These are phyloP conservation scores for Leptinotarsa texana DNA, from an alignment of 1,140 invertebrate genomes.

Conservation along the genomic window DNA sequence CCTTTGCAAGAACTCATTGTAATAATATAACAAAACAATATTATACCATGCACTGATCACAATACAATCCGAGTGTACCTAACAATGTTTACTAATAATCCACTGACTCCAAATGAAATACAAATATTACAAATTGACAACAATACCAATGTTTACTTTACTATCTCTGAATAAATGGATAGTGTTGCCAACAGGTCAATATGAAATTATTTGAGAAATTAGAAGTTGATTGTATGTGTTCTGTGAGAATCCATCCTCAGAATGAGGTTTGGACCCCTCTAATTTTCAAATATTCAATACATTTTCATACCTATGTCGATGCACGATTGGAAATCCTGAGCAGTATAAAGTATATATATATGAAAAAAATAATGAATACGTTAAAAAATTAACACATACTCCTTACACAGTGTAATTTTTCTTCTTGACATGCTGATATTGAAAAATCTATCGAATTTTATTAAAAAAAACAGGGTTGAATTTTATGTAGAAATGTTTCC, in stretches of 20 bases:
- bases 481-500: conserved; percentile 2
- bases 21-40: no score
- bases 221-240: neutral
- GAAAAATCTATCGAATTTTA: no score
- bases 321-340: no score
- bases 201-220: neutral
- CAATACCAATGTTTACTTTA: neutral
- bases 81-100: conserved; percentile 7
- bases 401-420: no score
- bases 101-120: neutral
- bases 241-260: no score
- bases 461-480: neutral
- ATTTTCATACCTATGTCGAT: no score
- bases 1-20: neutral
- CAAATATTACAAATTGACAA: neutral
- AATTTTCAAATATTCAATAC: no score
- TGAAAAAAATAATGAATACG: no score
- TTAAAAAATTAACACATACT: no score
- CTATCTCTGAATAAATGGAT: neutral
- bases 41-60: neutral
- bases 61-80: neutral
- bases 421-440: no score
- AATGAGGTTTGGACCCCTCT: no score
- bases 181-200: conserved; percentile 9
- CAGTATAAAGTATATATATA: no score